Evolutionary conservation across 2,113 vertebrate species (phyloP).

Genomic region (Martes martes): DNA sequence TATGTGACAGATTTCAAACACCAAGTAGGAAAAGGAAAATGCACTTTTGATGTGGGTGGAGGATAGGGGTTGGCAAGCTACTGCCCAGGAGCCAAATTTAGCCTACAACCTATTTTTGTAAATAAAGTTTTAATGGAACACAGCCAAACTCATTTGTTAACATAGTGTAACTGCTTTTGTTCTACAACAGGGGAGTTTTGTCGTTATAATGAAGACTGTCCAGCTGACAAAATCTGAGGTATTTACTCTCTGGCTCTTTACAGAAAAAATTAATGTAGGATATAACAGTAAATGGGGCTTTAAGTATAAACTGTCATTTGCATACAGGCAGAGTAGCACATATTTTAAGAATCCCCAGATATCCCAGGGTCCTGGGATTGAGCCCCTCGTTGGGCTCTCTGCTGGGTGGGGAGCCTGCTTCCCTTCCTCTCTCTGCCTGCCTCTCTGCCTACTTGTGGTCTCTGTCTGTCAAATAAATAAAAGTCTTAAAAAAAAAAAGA

Average conservation of each 20-base stretch:
- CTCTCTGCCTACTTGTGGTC: too few relatives aligned
- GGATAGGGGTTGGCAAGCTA: background rate
- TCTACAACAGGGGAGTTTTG: background rate
- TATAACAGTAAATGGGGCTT: background rate
- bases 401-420: too few relatives aligned
- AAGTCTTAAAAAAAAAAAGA: background rate
- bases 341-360: slow-evolving; percentile 2
- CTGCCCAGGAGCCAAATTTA: background rate
- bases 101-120: background rate
- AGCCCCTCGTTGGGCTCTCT: too few relatives aligned
- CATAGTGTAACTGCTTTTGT: background rate
- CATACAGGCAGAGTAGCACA: background rate
- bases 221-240: background rate
- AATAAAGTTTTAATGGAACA: slow-evolving; percentile 23
- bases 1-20: background rate
- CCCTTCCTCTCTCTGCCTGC: too few relatives aligned
- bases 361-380: too few relatives aligned
- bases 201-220: background rate
- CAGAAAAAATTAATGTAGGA: background rate
- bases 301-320: background rate
- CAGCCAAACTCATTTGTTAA: background rate
- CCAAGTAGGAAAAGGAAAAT: background rate
- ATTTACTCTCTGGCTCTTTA: background rate
- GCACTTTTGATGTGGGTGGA: background rate
- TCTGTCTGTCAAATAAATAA: too few relatives aligned